Percentiles rank a stretch among this genome's conserved stretches.
These are phyloP conservation scores for Leptocoma aspasia DNA, from an alignment of 2,113 vertebrate genomes.

Conservation along the genomic window DNA sequence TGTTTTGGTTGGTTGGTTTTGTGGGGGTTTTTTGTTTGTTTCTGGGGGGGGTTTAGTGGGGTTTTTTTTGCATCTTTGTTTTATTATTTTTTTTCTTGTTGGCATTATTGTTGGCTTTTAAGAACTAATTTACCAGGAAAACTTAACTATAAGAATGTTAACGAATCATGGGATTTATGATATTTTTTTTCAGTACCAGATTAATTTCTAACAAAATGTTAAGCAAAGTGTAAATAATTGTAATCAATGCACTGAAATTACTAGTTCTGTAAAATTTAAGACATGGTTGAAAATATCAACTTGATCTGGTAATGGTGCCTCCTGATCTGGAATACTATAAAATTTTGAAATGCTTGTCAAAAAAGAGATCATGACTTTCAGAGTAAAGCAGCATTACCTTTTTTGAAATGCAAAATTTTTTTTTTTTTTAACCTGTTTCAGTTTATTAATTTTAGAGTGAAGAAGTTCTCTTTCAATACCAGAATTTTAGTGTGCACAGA, in stretches of 20 bases:
- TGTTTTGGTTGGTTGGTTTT: not conserved
- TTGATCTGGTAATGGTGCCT: not conserved
- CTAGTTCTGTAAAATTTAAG: not conserved
- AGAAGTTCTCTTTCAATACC: not conserved
- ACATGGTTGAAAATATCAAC: not conserved
- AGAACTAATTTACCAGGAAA: not conserved
- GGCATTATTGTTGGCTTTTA: accelerated
- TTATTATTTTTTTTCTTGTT: not conserved
- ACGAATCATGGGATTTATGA: not conserved
- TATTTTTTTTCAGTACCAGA: not conserved
- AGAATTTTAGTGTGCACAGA: not conserved
- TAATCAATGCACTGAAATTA: not conserved
- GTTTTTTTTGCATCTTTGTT: not conserved
- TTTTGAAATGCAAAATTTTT: not conserved
- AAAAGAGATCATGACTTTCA: not conserved
- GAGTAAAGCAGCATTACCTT: not conserved
- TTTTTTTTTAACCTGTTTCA: not conserved
- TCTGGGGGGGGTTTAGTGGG: no score
- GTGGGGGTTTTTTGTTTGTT: not conserved
- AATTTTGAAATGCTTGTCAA: not conserved
- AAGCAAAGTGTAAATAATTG: not conserved
- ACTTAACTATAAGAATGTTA: not conserved
- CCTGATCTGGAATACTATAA: not conserved
- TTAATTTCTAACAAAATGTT: not conserved
- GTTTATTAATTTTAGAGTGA: not conserved